phyloP scores from a whole-genome alignment of 2,797 vertebrate species.

The Paratrypauchen microcephalus region DNA sequence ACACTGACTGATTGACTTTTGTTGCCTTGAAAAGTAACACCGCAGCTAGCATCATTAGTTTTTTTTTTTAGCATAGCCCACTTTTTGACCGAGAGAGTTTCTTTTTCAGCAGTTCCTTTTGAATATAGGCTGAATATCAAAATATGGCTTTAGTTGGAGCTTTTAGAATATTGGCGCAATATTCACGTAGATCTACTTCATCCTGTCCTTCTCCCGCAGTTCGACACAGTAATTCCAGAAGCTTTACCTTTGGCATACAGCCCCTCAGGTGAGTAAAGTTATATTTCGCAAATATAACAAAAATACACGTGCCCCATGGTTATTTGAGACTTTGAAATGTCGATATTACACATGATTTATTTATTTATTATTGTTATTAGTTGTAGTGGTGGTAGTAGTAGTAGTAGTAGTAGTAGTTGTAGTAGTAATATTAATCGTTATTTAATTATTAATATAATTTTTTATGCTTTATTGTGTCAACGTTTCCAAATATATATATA shows the following conservation, averaged over 20 bases:
- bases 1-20: constrained; percentile 44
- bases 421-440: no score
- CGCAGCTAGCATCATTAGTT: constrained; percentile 13
- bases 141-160: constrained; percentile 58
- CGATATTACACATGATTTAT: no score
- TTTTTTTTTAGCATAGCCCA: constrained; percentile 22
- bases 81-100: constrained; percentile 2
- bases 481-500: no score
- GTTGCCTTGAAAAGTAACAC: constrained; percentile 25
- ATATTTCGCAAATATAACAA: not conserved
- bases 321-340: no score
- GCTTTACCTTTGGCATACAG: constrained; percentile 33
- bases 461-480: no score
- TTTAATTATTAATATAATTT: no score
- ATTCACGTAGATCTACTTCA: constrained; percentile 27
- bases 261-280: constrained; percentile 45
- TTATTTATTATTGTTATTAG: no score
- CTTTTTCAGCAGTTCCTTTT: not conserved
- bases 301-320: not conserved
- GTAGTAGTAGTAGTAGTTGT: no score
- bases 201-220: not conserved
- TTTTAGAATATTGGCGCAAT: constrained; percentile 37
- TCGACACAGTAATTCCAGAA: constrained; percentile 23
- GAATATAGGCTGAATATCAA: not conserved
- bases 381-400: no score